Base-by-base conservation (phyloP, 2,888 invertebrate species). In the Athripsodes cinereus region DNA sequence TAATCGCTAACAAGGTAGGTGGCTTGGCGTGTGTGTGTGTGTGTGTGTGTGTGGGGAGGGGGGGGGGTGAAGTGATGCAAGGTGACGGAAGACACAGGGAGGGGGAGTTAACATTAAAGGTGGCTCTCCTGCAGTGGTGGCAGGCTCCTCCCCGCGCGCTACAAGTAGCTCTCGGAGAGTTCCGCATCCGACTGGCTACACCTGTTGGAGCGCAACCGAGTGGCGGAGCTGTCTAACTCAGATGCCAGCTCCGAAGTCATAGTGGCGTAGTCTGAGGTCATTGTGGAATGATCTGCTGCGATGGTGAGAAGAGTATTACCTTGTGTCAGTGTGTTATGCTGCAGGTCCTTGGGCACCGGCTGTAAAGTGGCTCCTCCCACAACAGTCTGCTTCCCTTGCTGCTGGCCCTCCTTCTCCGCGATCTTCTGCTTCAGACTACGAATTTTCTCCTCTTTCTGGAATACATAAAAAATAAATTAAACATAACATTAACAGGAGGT, bases 361-460 rank as follows among this genome's bases (percentile, higher is more conserved):
- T 66, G 64, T 62, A 73, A 79, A 81, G 82, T 82, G 70, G 66
- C 65, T 31, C 66, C 65, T 2, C 64, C 58, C 16, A 63, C 62
- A 2, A 40, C 40, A 2, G 13, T 13, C 2, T 3, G 2, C 51
- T 62, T 50, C 22, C 64, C 62, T 51, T 52, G 47, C 52, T 52
- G 48, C 44, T 72, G 67, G 31, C 85, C 81, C 66, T 91, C 91
- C 53, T 87, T 84, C 71, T 93, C 92, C 53, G 86, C 84, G 64
- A 93, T 76, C 68, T 89, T 86, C 71, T 88, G 87, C 70, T 91
- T 88, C 67, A 92, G 79, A 66, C 86, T 80, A 63, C 88, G 87
- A 64, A 93, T 92, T 70, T 90, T 88, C 69, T 93, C 93, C 76
- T 93, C 93, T 79, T 93, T 93, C 92, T 93, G 79, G n/a, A n/a